phyloP scores from a whole-genome alignment of 2,113 vertebrate genomes.

The Callipepla squamata region DNA sequence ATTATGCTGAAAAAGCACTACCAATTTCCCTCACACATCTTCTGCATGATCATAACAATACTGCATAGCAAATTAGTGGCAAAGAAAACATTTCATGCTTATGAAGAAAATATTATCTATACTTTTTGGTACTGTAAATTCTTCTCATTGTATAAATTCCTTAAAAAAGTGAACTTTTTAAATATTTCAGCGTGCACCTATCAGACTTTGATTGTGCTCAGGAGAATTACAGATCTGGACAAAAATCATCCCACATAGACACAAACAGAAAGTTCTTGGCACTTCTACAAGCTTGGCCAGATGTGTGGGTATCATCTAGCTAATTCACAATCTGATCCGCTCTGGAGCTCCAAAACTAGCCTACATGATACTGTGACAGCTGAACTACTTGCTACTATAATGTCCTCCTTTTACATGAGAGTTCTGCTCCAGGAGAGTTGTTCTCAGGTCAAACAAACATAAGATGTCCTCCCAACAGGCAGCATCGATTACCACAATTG shows the following conservation, averaged over 20 bases:
- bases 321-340: background rate
- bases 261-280: background rate
- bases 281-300: background rate
- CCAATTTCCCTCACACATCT: background rate
- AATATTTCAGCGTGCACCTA: background rate
- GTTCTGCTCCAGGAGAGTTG: background rate
- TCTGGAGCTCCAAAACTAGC: background rate
- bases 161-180: background rate
- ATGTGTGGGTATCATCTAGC: rapidly evolving
- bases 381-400: background rate
- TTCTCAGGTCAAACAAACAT: background rate
- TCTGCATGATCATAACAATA: background rate
- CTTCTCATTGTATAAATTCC: background rate
- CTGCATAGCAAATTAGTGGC: background rate
- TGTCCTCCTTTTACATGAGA: background rate
- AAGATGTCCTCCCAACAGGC: background rate
- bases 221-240: background rate
- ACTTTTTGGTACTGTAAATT: background rate
- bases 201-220: background rate
- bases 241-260: background rate
- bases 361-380: background rate
- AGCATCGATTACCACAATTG: background rate
- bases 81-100: background rate
- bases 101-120: background rate
- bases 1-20: background rate